Evolutionary conservation across 2,113 vertebrate species (phyloP).

Genomic region (Poeciliopsis occidentalis): DNA sequence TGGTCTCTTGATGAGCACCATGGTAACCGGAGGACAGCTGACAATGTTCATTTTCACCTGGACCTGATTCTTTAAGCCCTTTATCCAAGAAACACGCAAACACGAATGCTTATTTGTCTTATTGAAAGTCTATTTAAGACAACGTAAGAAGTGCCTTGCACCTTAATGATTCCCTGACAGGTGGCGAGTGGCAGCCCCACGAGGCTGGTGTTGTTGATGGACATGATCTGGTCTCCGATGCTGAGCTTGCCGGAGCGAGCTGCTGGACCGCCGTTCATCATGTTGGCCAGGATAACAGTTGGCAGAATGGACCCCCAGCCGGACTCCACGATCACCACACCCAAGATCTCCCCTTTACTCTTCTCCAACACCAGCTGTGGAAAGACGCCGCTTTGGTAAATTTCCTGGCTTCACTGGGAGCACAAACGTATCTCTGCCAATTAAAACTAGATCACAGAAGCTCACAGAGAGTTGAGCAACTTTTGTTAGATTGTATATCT

Average conservation of each 20-base stretch:
- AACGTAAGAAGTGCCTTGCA: slow-evolving; percentile 19
- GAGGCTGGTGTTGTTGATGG: slow-evolving; percentile 97
- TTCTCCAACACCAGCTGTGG: slow-evolving; percentile 94
- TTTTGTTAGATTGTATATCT: background rate
- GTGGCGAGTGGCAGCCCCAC: slow-evolving; percentile 97
- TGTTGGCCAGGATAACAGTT: slow-evolving; percentile 97
- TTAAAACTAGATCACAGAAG: background rate
- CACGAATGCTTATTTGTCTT: background rate
- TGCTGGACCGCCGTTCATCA: slow-evolving; percentile 97
- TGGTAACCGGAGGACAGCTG: slow-evolving; percentile 97
- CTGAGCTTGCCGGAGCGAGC: slow-evolving; percentile 97
- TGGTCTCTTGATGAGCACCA: slow-evolving; percentile 96
- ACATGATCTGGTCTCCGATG: slow-evolving; percentile 99
- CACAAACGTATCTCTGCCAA: background rate
- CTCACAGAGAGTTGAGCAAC: background rate
- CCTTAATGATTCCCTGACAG: slow-evolving; percentile 91
- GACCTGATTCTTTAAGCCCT: slow-evolving; percentile 98
- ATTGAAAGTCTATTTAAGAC: background rate
- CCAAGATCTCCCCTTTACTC: slow-evolving; percentile 96
- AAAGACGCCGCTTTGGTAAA: background rate
- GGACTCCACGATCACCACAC: slow-evolving; percentile 97
- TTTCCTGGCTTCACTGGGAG: background rate
- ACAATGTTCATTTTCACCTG: slow-evolving; percentile 98
- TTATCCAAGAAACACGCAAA: slow-evolving; percentile 22
- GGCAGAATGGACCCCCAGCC: slow-evolving; percentile 99